phyloP scores from a whole-genome alignment of 2,797 vertebrate genomes.

The Leptodactylus fallax region DNA sequence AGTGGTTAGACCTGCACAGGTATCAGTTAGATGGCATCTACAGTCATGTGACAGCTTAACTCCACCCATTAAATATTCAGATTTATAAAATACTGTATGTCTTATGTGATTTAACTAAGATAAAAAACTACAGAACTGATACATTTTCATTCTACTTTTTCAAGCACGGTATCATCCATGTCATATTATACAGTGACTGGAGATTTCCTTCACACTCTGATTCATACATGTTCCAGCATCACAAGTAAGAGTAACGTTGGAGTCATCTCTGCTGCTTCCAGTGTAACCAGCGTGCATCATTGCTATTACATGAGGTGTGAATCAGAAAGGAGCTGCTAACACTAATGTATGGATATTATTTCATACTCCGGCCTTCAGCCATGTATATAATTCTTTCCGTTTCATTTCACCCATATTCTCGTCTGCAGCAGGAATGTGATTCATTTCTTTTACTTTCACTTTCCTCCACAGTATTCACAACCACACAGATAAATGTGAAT shows the following conservation, averaged over 20 bases:
- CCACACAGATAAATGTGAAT: not conserved
- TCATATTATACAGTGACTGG: no score
- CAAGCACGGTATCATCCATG: no score
- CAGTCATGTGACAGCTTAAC: no score
- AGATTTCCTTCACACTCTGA: no score
- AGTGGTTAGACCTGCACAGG: no score
- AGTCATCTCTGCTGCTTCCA: not conserved
- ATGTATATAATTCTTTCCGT: slow-evolving; percentile 11
- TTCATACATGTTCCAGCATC: not conserved
- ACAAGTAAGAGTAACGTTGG: not conserved
- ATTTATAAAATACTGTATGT: no score
- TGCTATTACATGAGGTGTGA: not conserved
- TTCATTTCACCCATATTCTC: slow-evolving; percentile 1
- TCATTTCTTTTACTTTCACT: slow-evolving; percentile 41
- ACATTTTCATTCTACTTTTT: no score
- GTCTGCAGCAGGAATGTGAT: slow-evolving; percentile 32
- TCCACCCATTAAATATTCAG: no score
- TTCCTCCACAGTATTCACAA: slow-evolving; percentile 1
- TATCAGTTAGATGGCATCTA: no score
- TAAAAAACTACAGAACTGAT: no score
- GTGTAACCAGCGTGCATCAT: not conserved
- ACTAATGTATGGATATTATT: not conserved
- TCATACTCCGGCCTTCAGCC: not conserved
- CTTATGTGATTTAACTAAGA: no score
- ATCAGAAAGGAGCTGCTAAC: not conserved